Conservation (phyloP, 2,797 vertebrate species). For the Rallus crepitans region DNA sequence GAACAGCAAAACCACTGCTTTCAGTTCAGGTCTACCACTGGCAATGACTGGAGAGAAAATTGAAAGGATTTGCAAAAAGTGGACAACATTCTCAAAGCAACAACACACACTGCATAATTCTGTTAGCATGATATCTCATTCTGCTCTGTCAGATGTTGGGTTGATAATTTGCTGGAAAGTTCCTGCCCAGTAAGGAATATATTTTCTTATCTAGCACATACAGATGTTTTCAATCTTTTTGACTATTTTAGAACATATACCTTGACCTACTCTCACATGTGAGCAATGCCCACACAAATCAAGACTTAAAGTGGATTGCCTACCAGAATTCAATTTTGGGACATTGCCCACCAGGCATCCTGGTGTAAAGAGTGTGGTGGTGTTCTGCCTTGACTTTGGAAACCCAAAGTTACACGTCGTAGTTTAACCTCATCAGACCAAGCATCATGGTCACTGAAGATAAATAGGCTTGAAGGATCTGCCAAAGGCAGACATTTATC, state of each 20-base stretch:
- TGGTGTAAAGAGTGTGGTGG: background rate
- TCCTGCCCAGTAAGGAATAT: constrained; percentile 4
- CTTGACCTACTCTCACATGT: background rate
- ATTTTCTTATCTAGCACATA: constrained; percentile 12
- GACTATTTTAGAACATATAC: background rate
- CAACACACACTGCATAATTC: background rate
- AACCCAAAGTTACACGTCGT: rapidly evolving
- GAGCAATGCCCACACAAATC: background rate
- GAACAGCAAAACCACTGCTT: background rate
- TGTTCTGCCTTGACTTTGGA: background rate
- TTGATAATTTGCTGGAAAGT: background rate
- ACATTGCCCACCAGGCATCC: background rate
- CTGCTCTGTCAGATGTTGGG: background rate
- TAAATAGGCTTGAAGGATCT: background rate
- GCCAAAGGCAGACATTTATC: background rate
- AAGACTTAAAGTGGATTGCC: background rate
- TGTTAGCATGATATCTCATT: background rate
- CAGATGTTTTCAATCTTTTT: background rate
- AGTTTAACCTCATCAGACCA: background rate
- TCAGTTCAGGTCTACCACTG: background rate
- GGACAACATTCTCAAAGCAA: background rate
- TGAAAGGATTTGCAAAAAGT: background rate
- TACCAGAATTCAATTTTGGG: background rate
- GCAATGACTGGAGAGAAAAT: background rate
- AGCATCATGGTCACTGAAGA: background rate